Evolutionary conservation across 1,140 invertebrate genomes (phyloP).

Genomic region (Drosophila tristis): DNA sequence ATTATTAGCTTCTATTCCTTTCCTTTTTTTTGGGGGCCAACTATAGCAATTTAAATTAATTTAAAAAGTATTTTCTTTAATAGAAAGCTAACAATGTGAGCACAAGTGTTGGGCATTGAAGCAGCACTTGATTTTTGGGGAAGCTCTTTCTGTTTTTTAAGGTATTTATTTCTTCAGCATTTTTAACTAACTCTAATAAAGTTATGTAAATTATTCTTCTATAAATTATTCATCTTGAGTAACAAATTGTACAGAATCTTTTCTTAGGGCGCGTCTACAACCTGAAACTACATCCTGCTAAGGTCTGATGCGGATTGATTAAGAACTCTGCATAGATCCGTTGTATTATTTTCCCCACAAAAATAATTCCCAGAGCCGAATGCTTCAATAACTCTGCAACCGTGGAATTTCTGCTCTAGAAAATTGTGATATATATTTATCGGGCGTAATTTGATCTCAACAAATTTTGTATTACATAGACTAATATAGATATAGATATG

Average conservation of each 20-base stretch:
- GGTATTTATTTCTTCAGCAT: too few relatives aligned
- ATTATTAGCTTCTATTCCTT: conserved; percentile 5
- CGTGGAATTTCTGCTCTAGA: too few relatives aligned
- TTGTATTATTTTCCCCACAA: too few relatives aligned
- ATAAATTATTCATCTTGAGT: too few relatives aligned
- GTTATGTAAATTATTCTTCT: not conserved
- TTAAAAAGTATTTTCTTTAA: not conserved
- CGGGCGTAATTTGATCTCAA: not conserved
- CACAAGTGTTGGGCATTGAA: not conserved
- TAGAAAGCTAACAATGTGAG: not conserved
- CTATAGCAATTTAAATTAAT: conserved; percentile 1
- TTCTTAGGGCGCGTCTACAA: too few relatives aligned
- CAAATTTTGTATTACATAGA: not conserved
- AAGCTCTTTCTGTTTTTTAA: not conserved
- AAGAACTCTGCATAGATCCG: too few relatives aligned
- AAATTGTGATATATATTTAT: not conserved
- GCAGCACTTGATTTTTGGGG: not conserved
- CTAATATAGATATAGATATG: not conserved
- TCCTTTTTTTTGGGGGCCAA: not conserved
- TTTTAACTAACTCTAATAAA: too few relatives aligned
- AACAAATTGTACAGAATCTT: too few relatives aligned
- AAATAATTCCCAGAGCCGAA: too few relatives aligned
- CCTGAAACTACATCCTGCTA: too few relatives aligned
- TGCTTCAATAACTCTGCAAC: too few relatives aligned
- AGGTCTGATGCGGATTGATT: too few relatives aligned